These are phyloP conservation scores for Alviniconcha marisindica DNA, from an alignment of 1,140 invertebrate species.

Conservation along the genomic window DNA sequence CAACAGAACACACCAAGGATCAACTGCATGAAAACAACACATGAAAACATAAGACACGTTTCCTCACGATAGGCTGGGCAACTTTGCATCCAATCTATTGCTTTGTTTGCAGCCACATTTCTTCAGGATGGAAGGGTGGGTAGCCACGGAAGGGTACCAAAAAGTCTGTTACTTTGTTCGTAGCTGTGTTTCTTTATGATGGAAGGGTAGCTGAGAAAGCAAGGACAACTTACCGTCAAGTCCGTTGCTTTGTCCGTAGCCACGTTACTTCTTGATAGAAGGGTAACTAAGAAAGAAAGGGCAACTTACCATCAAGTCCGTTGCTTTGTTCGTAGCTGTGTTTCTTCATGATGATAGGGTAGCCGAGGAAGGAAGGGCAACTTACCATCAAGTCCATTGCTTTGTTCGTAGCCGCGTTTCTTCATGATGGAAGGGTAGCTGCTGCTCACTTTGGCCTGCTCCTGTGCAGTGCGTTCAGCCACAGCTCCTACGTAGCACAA, in stretches of 20 bases:
- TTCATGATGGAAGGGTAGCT: constrained; percentile 81
- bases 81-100: constrained; percentile 90
- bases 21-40: no score
- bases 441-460: constrained; percentile 58
- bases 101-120: constrained; percentile 87
- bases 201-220: no score
- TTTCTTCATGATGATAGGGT: constrained; percentile 38
- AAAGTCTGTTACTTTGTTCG: constrained; percentile 92
- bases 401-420: constrained; percentile 61
- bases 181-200: constrained; percentile 79
- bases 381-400: constrained; percentile 37
- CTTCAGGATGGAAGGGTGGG: no score
- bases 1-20: no score
- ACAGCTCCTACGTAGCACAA: constrained; percentile 43
- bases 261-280: constrained; percentile 71
- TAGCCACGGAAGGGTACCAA: constrained; percentile 81
- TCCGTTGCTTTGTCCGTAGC: constrained; percentile 92
- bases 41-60: no score
- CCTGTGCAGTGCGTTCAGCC: constrained; percentile 47
- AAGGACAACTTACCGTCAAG: constrained; percentile 86
- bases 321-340: constrained; percentile 85
- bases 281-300: no score
- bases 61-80: no score
- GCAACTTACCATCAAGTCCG: constrained; percentile 37
- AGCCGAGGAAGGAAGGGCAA: no score